Base-by-base conservation (phyloP, 23 tunicate species). In the Aplidium turbinatum region DNA sequence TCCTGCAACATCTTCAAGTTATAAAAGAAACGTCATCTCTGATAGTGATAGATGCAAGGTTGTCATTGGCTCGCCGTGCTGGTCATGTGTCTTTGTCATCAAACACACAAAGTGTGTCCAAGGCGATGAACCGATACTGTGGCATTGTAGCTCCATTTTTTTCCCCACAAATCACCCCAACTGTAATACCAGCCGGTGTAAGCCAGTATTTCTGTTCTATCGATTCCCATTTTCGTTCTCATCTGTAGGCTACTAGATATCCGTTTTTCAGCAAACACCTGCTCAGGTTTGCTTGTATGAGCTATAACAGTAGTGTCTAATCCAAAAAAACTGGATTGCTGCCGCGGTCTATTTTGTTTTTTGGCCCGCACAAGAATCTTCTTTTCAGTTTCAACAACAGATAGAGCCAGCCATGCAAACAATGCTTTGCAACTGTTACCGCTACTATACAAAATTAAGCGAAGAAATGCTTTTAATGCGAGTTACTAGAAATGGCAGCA, bases 141-240 rank as follows among this genome's bases (percentile, higher is more conserved):
- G 68, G 39, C 68, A 62, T 62, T 28, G 68, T 30, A 62, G 68
- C 68, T 32, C 61, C 68, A 62, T 62, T 28, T 62, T 62, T 62
- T 62, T 16, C 22, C 20, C 38, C 68, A 62, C 38, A 62, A 28
- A 28, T 30, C 39, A 32, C 20, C 22, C 18, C 9, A n/a, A n/a
- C n/a, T n/a, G n/a, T n/a, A n/a, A n/a, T n/a, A n/a, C n/a, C n/a
- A n/a, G n/a, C n/a, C n/a, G n/a, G n/a, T n/a, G n/a, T n/a, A 42
- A 42, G 16, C 50, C 50, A 42, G 16, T 42, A 42, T 42, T 42
- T 16, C 50, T 9, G 50, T 42, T 54, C 61, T 16, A 54, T 54
- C 61, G 19, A 5, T 25, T 20, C 6, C 61, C 21, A 54, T 54
- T 54, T 25, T 62, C 68, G 20, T 28, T 62, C 39, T 62, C 39